Evolutionary conservation across 2,888 invertebrate species (phyloP).

Genomic region (Pristionchus entomophagus): DNA sequence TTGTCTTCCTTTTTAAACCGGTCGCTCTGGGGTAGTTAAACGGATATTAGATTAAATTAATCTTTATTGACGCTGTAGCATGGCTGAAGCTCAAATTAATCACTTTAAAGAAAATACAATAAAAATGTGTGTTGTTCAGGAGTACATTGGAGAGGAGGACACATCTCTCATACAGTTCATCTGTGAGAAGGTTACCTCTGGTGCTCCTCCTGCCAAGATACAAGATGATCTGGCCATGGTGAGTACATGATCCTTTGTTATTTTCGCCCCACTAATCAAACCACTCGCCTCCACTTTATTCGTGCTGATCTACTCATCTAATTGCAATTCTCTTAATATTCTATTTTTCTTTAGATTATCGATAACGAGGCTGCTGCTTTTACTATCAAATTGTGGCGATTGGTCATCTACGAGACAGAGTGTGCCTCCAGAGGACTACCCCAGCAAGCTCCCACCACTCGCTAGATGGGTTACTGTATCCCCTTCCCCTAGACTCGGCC

Average conservation of each 20-base stretch:
- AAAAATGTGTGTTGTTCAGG: conserved; percentile 76
- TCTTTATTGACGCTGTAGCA: not conserved
- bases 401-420: conserved; percentile 99
- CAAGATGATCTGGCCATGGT: conserved; percentile 99
- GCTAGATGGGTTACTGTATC: not conserved
- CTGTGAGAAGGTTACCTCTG: conserved; percentile 95
- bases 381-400: conserved; percentile 99
- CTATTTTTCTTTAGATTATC: conserved; percentile 84
- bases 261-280: too few species aligned
- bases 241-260: conserved; percentile 52
- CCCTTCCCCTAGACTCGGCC: not conserved
- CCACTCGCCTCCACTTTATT: too few species aligned
- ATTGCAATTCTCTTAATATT: too few species aligned
- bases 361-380: conserved; percentile 99
- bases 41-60: not conserved
- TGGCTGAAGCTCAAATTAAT: too few species aligned
- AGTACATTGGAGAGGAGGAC: conserved; percentile 96
- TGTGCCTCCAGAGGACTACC: conserved; percentile 80
- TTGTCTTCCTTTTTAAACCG: too few species aligned
- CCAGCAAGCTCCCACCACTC: not conserved
- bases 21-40: not conserved
- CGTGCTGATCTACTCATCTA: too few species aligned
- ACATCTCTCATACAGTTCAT: conserved; percentile 98
- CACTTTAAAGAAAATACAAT: too few species aligned
- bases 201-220: conserved; percentile 92